A percentile compares a stretch with the other conserved stretches of the same genome.
These are phyloP conservation scores for Coenonympha glycerion DNA, from an alignment of 2,888 invertebrate species.

Conservation along the genomic window DNA sequence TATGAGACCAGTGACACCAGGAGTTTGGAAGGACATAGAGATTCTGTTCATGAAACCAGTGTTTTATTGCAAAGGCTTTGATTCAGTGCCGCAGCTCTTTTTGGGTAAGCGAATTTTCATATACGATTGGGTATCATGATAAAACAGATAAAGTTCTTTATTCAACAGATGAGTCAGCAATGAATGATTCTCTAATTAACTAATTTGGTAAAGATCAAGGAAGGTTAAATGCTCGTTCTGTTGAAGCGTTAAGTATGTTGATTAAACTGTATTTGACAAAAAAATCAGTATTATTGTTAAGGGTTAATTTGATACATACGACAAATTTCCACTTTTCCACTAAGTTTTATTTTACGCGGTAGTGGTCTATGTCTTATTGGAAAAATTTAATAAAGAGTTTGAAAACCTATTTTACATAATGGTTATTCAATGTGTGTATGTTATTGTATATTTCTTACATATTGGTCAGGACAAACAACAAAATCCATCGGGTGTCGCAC, in stretches of 20 bases:
- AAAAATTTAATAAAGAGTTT: no score
- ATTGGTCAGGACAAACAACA: conserved; percentile 8
- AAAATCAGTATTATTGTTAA: no score
- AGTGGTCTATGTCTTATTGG: no score
- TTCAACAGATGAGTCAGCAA: background rate
- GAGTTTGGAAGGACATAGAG: conserved; percentile 45
- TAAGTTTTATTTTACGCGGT: no score
- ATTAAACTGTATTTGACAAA: background rate
- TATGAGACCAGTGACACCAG: conserved; percentile 48
- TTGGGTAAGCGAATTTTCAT: conserved; percentile 47
- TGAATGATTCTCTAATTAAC: conserved; percentile 2
- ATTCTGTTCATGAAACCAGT: conserved; percentile 35
- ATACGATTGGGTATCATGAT: no score
- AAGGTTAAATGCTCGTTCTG: background rate
- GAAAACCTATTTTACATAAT: no score
- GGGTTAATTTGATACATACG: no score
- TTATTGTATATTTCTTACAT: background rate
- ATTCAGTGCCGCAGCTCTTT: conserved; percentile 32
- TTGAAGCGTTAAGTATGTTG: background rate
- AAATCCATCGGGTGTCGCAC: conserved; percentile 24
- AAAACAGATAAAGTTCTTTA: no score
- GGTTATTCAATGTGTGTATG: background rate
- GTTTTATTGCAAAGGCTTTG: conserved; percentile 42
- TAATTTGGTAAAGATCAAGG: conserved; percentile 1
- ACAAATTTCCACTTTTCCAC: no score